A percentile compares a stretch with the other conserved stretches of the same genome.
Evolutionary conservation across 2,797 vertebrate genomes (phyloP).

Genomic region (Crotalus adamanteus): DNA sequence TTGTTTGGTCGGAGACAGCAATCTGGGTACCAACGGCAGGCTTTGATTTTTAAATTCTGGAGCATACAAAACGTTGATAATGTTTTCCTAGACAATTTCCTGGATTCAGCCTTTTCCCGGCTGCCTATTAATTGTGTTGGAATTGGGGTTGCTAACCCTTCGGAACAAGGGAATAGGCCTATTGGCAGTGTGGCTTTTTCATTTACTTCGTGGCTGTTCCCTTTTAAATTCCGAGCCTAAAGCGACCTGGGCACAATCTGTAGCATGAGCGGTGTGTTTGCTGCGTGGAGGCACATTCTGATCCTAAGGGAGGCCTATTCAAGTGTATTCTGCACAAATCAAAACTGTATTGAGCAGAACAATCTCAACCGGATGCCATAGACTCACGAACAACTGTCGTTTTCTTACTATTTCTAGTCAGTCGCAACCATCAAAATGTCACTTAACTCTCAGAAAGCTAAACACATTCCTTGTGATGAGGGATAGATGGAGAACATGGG

Average conservation of each 20-base stretch:
- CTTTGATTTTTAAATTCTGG: neutral
- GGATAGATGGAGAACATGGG: neutral
- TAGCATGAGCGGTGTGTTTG: neutral
- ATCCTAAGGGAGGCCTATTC: neutral
- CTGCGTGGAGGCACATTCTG: neutral
- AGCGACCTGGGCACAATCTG: neutral
- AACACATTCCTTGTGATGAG: neutral
- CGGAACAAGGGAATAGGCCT: neutral
- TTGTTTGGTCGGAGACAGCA: neutral
- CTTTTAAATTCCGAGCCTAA: neutral
- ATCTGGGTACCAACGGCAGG: neutral
- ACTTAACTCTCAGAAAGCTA: neutral
- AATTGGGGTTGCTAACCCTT: neutral
- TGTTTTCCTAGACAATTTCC: neutral
- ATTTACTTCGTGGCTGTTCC: neutral
- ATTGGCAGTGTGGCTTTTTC: neutral
- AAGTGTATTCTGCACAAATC: neutral
- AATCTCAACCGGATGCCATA: neutral
- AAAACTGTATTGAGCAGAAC: neutral
- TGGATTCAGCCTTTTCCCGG: neutral
- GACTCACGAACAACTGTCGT: neutral
- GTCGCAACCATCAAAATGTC: neutral
- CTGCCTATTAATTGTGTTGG: neutral
- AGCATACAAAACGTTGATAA: no score
- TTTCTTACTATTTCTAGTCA: neutral